These are phyloP conservation scores for Cyprinodon tularosa DNA, from an alignment of 2,113 vertebrate genomes.

Conservation along the genomic window DNA sequence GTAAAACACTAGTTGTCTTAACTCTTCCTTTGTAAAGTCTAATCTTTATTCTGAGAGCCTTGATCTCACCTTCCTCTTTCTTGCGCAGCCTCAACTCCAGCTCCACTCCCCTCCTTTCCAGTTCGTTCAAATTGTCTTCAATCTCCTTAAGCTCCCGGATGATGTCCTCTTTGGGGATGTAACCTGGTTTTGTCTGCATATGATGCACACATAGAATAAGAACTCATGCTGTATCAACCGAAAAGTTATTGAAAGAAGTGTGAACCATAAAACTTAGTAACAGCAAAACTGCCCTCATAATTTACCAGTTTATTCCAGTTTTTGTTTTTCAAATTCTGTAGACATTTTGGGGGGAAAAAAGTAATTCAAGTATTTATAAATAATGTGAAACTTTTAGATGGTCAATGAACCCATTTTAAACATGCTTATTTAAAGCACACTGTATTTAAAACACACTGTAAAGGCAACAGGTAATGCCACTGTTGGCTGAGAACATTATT, in stretches of 20 bases:
- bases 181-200: constrained; percentile 76
- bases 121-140: constrained; percentile 81
- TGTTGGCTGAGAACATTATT: no score
- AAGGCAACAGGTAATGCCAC: no score
- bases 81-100: constrained; percentile 87
- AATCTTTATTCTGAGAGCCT: background rate
- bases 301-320: no score
- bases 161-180: constrained; percentile 84
- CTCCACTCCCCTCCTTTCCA: constrained; percentile 88
- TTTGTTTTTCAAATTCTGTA: no score
- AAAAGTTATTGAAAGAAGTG: background rate
- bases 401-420: no score
- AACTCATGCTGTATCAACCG: background rate
- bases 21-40: background rate
- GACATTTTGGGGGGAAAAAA: no score
- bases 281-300: background rate
- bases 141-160: constrained; percentile 83
- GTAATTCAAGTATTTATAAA: no score
- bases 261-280: background rate
- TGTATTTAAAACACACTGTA: no score
- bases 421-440: no score
- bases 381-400: no score
- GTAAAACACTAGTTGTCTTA: background rate
- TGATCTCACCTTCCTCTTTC: constrained; percentile 86
- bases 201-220: constrained; percentile 9